These are phyloP conservation scores for Dromococcyx pavoninus DNA, from an alignment of 2,797 vertebrate species.

Conservation along the genomic window DNA sequence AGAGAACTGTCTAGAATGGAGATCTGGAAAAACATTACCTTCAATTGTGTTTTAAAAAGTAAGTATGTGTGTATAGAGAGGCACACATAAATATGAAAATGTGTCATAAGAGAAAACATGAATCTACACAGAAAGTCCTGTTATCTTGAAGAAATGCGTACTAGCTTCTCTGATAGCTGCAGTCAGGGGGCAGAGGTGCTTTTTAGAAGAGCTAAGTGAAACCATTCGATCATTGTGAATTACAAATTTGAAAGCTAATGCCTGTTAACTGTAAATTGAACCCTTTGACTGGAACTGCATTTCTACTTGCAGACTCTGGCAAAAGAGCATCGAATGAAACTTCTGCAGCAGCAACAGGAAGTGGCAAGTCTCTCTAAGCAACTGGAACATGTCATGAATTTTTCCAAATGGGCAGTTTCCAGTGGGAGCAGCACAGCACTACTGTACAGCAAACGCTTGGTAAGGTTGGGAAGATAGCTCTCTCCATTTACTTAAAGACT, in stretches of 20 bases:
- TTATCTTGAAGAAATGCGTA: background rate
- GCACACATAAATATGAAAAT: background rate
- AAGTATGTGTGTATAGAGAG: background rate
- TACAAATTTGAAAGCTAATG: background rate
- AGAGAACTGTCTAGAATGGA: background rate
- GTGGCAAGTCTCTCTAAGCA: slow-evolving; percentile 82
- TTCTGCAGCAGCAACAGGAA: slow-evolving; percentile 82
- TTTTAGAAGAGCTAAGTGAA: background rate
- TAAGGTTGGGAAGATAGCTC: slow-evolving; percentile 41
- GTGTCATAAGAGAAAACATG: background rate
- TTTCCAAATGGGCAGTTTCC: slow-evolving; percentile 84
- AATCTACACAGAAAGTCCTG: background rate
- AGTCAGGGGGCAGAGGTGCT: background rate
- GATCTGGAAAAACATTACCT: background rate
- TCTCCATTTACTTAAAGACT: background rate
- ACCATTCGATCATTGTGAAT: background rate
- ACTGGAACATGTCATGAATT: slow-evolving; percentile 83
- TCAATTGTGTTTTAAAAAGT: background rate
- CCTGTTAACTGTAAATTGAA: background rate
- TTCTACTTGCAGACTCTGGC: slow-evolving; percentile 74
- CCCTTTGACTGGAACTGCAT: slow-evolving; percentile 13
- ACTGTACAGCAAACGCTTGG: slow-evolving; percentile 83
- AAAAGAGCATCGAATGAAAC: slow-evolving; percentile 81
- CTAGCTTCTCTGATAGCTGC: background rate
- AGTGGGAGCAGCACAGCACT: slow-evolving; percentile 82